Conservation (phyloP, 2,888 invertebrate genomes). For the Notodonta dromedarius region DNA sequence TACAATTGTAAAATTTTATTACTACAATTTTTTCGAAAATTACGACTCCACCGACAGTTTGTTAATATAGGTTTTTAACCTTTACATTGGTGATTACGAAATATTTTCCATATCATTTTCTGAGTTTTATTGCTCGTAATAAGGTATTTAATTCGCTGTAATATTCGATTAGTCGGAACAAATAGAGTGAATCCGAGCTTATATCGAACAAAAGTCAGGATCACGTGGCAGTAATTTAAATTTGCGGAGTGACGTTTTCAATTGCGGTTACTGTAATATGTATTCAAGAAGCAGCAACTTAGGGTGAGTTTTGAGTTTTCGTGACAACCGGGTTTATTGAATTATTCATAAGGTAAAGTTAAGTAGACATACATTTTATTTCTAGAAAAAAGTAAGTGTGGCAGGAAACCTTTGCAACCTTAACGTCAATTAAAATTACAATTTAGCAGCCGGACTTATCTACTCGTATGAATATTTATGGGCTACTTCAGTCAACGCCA, state of each 20-base stretch:
- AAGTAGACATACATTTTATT: too few relatives aligned
- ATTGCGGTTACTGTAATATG: too few relatives aligned
- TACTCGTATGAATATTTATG: conserved; percentile 1
- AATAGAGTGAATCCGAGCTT: conserved; percentile 21
- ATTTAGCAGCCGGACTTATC: neutral
- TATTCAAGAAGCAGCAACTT: too few relatives aligned
- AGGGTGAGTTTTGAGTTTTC: too few relatives aligned
- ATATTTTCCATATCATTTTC: conserved; percentile 52
- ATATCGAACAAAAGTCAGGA: conserved; percentile 7
- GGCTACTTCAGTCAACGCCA: neutral
- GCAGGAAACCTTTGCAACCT: neutral
- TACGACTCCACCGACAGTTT: conserved; percentile 53
- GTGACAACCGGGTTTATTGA: too few relatives aligned
- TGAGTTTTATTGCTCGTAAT: conserved; percentile 57
- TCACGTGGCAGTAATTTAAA: neutral
- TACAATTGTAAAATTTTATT: conserved; percentile 72
- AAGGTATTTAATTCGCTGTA: conserved; percentile 41
- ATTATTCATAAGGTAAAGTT: too few relatives aligned
- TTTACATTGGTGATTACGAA: conserved; percentile 42
- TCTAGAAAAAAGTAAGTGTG: neutral
- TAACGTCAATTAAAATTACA: conserved; percentile 1
- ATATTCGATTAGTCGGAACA: conserved; percentile 28
- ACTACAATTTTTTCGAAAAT: conserved; percentile 70
- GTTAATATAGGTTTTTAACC: conserved; percentile 50
- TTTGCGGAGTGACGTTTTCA: neutral